Base-by-base conservation (phyloP, 2,888 invertebrate species). In the Syritta pipiens region DNA sequence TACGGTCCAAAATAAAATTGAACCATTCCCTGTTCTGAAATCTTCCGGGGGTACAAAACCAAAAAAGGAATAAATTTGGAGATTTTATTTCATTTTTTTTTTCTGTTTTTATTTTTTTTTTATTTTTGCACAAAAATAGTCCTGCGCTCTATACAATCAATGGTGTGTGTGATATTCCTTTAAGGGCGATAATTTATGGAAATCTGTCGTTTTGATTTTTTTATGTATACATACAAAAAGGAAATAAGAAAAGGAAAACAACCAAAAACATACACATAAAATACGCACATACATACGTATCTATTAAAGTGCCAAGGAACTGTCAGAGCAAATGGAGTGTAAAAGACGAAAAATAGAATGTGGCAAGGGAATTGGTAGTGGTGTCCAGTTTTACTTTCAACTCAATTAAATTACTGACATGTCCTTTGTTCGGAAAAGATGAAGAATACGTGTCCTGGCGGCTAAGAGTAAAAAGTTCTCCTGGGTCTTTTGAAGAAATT, bases 1-100 rank as follows among this genome's bases (percentile, higher is more conserved):
- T 49, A 76, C 69, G 75, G 69, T 69, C 55, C 28, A 42, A 42
- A 69, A 60, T 48, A 46, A 32, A 69, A 69, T 28, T 51, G n/a
- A 30, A 35, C 57, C 35, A 14, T 28, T 53, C 26, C 30, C 35
- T 48, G 14, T 14, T 32, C 46, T 62, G 10, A 10, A 17, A 20
- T 42, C 42, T 22, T 20, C 14, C 3, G 28, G 46, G 24, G 12
- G 26, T 24, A 9, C 20, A 20, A 4, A 37, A 19, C 9, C 1
- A 24, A 24, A 12, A 12, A 60, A 26, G 17, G 9, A 42, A 42
- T 9, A 4, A n/a, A 5, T 4, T 17, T 22, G 2, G 3, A 9
- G n/a, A 9, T 28, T 28, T 28, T 6, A 0, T 28, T 28, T 28
- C 2, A 28, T 28, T 28, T 28, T n/a, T n/a, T n/a, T n/a, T n/a